Base-by-base conservation (phyloP, 2,113 vertebrate genomes). In the Alexandromys fortis region DNA sequence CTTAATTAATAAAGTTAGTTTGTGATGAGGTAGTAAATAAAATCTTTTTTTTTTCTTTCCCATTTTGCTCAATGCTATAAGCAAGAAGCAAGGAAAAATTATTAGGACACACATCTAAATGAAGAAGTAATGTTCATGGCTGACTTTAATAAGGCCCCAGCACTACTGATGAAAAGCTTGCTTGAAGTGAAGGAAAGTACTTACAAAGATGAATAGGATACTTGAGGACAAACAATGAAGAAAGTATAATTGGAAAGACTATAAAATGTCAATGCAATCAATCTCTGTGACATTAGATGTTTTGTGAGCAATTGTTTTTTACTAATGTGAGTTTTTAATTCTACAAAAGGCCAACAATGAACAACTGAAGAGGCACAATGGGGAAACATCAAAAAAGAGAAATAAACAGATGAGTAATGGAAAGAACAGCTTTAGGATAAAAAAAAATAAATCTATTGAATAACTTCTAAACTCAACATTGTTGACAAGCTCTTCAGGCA, bases 201-300 rank as follows among this genome's bases (percentile, higher is more conserved):
- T 97, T 97, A 92, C 22, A 95, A 95, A 97, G 92, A 97, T 95
- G 89, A 96, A 96, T 92, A 91, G 86, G 81, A 89, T 94, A 96
- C 94, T 97, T 79, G 63, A 94, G 90, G 73, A 96, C 85, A 92
- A 89, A 90, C 81, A 96, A 92, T 89, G 88, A 97, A 96, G 89
- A 92, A 97, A 86, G 73, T 83, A 87, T 97, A 97, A 97, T 96
- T 97, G 91, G 94, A 95, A 94, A 96, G 93, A 96, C 94, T 96
- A 95, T 96, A 97, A 97, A 96, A 96, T 90, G 92, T 83, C 94
- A 98, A 67, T 78, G 94, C 92, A 96, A 97, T 96, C 77, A 98
- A 98, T 97, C 89, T 96, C 89, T 86, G 70, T 9, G 86, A 83
- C 94, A 90, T 87, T 89, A 94, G 94, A 97, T 94, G 61, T 83